A percentile compares a stretch with the other conserved stretches of the same genome.
Conservation (phyloP, 2,888 invertebrate genomes). For the Cheilosia variabilis region DNA sequence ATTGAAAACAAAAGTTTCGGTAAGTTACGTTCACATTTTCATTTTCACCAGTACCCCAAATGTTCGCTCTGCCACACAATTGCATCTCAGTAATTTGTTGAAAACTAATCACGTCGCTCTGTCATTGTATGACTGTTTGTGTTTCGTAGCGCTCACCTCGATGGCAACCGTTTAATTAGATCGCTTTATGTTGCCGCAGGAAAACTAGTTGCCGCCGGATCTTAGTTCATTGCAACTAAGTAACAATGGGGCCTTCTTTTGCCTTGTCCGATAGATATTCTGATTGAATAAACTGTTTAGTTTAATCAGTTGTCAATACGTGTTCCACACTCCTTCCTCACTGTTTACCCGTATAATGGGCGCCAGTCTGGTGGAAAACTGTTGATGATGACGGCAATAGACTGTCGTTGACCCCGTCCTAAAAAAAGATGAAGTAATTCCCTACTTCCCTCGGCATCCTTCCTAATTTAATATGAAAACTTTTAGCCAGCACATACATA, state of each 20-base stretch:
- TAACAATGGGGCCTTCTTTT: conserved; percentile 33
- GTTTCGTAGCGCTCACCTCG: conserved; percentile 29
- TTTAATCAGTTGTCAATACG: conserved; percentile 44
- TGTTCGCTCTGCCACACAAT: no score
- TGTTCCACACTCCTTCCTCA: conserved; percentile 1
- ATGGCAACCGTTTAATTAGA: conserved; percentile 35
- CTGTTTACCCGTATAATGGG: conserved; percentile 3
- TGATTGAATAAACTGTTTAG: conserved; percentile 34
- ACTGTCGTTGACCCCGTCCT: conserved; percentile 23
- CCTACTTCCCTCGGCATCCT: conserved; percentile 23
- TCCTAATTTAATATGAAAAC: conserved; percentile 32
- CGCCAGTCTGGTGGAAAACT: conserved; percentile 25
- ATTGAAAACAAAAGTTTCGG: no score
- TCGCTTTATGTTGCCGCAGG: conserved; percentile 5
- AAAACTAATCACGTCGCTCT: neutral
- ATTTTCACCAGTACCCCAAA: no score
- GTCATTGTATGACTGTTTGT: conserved; percentile 1
- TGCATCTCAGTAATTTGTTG: no score
- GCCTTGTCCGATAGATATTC: neutral
- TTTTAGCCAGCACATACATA: conserved; percentile 21
- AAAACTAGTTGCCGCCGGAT: conserved; percentile 30
- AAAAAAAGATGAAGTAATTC: conserved; percentile 37
- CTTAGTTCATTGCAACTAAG: conserved; percentile 22
- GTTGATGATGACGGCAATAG: conserved; percentile 24
- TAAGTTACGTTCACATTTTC: no score